Conservation (phyloP, 2,888 invertebrate genomes). For the Philhelius pedissequus region DNA sequence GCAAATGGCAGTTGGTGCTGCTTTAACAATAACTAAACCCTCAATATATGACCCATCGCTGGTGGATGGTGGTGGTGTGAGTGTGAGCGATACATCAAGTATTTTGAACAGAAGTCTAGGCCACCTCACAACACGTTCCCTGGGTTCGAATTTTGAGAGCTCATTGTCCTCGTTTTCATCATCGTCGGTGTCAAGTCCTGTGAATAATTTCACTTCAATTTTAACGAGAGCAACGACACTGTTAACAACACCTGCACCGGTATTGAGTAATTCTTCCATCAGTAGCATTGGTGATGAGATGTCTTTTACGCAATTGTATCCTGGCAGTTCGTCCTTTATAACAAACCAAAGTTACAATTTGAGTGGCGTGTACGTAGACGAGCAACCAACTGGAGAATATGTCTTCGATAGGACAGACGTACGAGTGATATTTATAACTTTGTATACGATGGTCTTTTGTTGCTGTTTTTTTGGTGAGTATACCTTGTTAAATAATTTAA, state of each 20-base stretch:
- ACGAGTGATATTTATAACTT: constrained; percentile 85
- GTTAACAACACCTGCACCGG: not conserved
- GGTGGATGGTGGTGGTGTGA: not conserved
- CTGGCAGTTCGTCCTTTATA: constrained; percentile 37
- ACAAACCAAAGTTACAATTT: constrained; percentile 39
- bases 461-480: constrained; percentile 91
- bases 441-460: constrained; percentile 89
- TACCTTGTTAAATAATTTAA: not conserved
- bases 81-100: not conserved
- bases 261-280: not conserved
- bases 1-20: constrained; percentile 29
- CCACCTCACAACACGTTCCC: constrained; percentile 4
- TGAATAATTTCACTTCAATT: constrained; percentile 40
- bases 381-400: constrained; percentile 80
- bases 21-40: constrained; percentile 11
- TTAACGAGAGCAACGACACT: constrained; percentile 20
- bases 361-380: constrained; percentile 17
- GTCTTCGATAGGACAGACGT: constrained; percentile 88
- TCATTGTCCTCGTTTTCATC: not conserved
- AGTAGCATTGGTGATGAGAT: constrained; percentile 2
- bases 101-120: not conserved
- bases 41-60: not conserved
- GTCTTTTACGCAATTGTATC: constrained; percentile 34
- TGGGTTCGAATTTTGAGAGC: not conserved
- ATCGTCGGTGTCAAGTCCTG: not conserved